Evolutionary conservation across 2,888 invertebrate species (phyloP), one percentile per base, ranked within the genome.

Genomic region (Xylota segnis): DNA sequence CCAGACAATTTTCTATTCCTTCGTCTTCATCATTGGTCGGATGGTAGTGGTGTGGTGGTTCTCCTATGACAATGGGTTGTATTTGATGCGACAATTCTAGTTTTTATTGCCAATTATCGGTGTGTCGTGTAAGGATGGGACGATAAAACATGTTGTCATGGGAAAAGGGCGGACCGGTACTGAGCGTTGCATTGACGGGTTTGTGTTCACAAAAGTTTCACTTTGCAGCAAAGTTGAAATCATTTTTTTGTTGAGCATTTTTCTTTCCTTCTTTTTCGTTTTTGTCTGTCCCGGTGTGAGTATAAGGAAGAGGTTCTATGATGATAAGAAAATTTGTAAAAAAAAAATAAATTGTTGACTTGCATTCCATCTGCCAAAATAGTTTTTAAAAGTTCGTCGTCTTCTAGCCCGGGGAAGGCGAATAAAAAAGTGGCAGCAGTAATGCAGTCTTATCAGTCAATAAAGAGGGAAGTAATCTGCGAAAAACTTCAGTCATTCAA

Each of bases 21-120:
- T 52, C 23, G 63, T 45, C 43, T 32, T 61, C 29, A 37, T 37
- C 47, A 37, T 40, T 9, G 37, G 37, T 37, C 10, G 37, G 40
- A 23, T 23, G 23, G 23, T 23, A 3, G 23, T 23, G 23, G 23
- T 23, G 32, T 32, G 18, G 40, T 32, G 66, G 16, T 54, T 54
- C 23, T 18, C 27, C 14, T 52, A 52, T 65, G 63, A 71, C 71
- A 71, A 72, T 79, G 72, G 79, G 40, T 71, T 65, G 65, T 72
- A 63, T 71, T 72, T 72, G 74, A 68, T 81, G 74, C 65, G 74
- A 81, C 59, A 74, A 81, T 81, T 81, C 68, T 43, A 52, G 68
- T 65, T 75, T 81, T 81, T 81, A 81, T 81, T 81, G 81, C 68
- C 81, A 81, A 81, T 81, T 81, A 81, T 81, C 58, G 66, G 74